Conservation (phyloP, 2,888 invertebrate species). For the Diplazon laetatorius region DNA sequence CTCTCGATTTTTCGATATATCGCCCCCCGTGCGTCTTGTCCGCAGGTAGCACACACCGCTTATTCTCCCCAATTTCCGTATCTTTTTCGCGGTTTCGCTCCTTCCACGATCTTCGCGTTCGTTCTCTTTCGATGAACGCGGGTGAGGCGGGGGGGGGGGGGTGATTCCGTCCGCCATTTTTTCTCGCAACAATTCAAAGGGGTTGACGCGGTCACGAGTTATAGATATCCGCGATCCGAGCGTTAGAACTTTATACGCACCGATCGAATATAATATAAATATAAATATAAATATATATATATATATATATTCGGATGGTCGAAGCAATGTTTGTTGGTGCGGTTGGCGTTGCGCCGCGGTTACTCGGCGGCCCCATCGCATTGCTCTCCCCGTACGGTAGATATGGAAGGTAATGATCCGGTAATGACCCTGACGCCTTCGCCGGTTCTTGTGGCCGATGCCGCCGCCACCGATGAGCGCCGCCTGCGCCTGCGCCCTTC, state of each 20-base stretch:
- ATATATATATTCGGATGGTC: conserved; percentile 11
- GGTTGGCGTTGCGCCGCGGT: too few relatives aligned
- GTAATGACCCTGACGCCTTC: conserved; percentile 82
- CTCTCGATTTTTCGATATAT: conserved; percentile 24
- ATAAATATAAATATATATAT: too few relatives aligned
- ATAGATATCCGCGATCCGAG: too few relatives aligned
- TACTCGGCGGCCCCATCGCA: conserved; percentile 19
- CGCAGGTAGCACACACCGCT: conserved; percentile 51
- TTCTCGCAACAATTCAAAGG: too few relatives aligned
- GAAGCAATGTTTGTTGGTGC: conserved; percentile 6
- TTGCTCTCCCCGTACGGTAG: conserved; percentile 70
- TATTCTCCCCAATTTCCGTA: conserved; percentile 21
- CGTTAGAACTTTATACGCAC: too few relatives aligned
- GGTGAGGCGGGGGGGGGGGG: too few relatives aligned
- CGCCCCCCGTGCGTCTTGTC: conserved; percentile 31
- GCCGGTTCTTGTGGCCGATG: conserved; percentile 68
- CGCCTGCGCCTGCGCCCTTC: conserved; percentile 46
- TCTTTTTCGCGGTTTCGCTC: conserved; percentile 24
- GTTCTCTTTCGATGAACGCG: too few relatives aligned
- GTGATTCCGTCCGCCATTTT: too few relatives aligned
- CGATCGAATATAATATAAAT: too few relatives aligned
- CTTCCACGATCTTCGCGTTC: too few relatives aligned
- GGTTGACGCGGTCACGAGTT: too few relatives aligned
- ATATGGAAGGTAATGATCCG: conserved; percentile 81
- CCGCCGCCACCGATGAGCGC: too few relatives aligned